Base-by-base conservation (phyloP, 2,888 invertebrate genomes). In the Chalcis sispes region DNA sequence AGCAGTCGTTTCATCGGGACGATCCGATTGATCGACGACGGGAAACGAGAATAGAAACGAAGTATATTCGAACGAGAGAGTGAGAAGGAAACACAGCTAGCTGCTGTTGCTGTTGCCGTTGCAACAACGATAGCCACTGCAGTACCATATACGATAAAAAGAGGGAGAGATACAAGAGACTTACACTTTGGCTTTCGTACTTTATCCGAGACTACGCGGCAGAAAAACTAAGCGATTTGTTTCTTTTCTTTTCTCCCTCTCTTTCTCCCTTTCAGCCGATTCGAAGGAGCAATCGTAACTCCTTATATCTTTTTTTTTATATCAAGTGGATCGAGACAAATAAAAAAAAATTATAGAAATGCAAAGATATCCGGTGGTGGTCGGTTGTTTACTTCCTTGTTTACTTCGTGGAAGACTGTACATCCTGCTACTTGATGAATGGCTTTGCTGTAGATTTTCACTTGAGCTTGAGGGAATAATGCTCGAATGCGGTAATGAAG, bases 11-110 rank as follows among this genome's bases (percentile, higher is more conserved):
- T 72, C 72, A 18, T 65, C 75, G 61, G 56, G 46, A 61, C 77
- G 66, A 77, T 72, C 72, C 74, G 77, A 77, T 75, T 75, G 75
- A 75, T 75, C 67, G 77, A 72, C 71, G 70, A 77, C 50, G 58
- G 61, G 77, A 65, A 67, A 54, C 62, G 56, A 64, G 72, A 72
- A 76, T 72, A 71, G 71, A 66, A 66, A 72, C 71, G 71, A 72
- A 71, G 42, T 48, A 61, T 42, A 67, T 72, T 76, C 62, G 23
- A 36, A 15, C 23, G 48, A 69, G 46, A 25, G 42, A 40, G 48
- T 1, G 23, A 42, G 27, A 1, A 18, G 23, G 20, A 20, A 10
- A 46, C 4, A 46, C n/a, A 46, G 46, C 10, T n/a, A 8, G n/a
- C 46, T 46, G 3, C n/a, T 46, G 13, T 10, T 50, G 18, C 52